Percentiles rank a stretch among this genome's conserved stretches.
phyloP scores from a whole-genome alignment of 2,797 vertebrate species.

The Tinamus major region DNA sequence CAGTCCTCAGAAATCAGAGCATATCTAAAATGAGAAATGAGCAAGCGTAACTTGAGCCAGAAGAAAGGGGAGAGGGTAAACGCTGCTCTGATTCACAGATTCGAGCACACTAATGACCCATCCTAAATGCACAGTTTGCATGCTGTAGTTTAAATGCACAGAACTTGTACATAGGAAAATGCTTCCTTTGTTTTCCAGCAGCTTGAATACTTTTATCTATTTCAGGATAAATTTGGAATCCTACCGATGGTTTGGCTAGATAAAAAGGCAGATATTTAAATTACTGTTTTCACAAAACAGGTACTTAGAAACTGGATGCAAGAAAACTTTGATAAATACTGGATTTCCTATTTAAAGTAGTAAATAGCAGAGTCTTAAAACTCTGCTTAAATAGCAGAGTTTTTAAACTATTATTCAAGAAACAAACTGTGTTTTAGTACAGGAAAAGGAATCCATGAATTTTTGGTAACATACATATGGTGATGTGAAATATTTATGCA shows the following conservation, averaged over 20 bases:
- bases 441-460: slow-evolving; percentile 30
- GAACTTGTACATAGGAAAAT: not conserved
- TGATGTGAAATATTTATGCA: slow-evolving; percentile 10
- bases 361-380: not conserved
- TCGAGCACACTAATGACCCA: not conserved
- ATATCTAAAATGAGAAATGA: not conserved
- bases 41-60: not conserved
- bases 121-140: not conserved
- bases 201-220: not conserved
- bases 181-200: not conserved
- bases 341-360: not conserved
- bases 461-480: slow-evolving; percentile 20
- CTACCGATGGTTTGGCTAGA: not conserved
- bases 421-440: slow-evolving; percentile 15
- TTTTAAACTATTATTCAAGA: slow-evolving; percentile 33
- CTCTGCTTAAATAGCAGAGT: not conserved
- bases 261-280: not conserved
- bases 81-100: not conserved
- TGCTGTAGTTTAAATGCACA: not conserved
- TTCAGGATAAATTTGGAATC: not conserved
- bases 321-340: not conserved
- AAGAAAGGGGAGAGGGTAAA: not conserved
- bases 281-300: slow-evolving; percentile 22
- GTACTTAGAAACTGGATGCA: not conserved
- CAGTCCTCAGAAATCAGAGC: not conserved